Percentiles rank a stretch among this genome's conserved stretches.
Conservation (phyloP, 2,113 vertebrate genomes). For the Myiozetetes cayanensis region DNA sequence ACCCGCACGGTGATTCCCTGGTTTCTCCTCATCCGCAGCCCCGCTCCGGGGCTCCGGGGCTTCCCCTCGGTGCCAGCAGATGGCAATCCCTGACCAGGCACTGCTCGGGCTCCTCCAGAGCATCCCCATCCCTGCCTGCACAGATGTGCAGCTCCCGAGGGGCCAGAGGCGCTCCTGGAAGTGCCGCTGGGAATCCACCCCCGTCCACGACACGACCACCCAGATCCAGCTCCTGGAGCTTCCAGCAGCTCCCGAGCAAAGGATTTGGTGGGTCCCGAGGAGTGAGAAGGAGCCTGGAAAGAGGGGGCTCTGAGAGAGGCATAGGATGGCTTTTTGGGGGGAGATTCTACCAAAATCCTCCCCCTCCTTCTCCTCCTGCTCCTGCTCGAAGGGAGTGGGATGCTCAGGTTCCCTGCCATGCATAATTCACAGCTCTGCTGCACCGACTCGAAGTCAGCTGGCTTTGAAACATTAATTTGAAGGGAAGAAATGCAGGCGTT, state of each 20-base stretch:
- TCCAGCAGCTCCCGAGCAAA: neutral
- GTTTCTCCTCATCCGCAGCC: neutral
- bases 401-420: neutral
- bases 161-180: neutral
- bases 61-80: neutral
- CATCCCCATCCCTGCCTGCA: neutral
- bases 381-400: neutral
- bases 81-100: neutral
- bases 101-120: neutral
- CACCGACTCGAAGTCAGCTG: neutral
- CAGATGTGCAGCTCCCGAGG: neutral
- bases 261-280: neutral
- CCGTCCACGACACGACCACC: fast-evolving
- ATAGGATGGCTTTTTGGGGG: neutral
- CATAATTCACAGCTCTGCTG: neutral
- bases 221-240: neutral
- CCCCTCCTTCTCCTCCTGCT: neutral
- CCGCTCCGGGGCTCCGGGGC: neutral
- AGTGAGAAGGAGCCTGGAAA: neutral
- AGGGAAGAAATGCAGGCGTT: neutral
- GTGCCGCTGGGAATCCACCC: neutral
- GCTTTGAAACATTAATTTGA: neutral
- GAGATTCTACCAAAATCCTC: neutral
- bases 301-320: neutral
- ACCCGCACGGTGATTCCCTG: fast-evolving